A percentile compares a stretch with the other conserved stretches of the same genome.
Evolutionary conservation across 2,888 invertebrate genomes (phyloP).

Genomic region (Clivina fossor): DNA sequence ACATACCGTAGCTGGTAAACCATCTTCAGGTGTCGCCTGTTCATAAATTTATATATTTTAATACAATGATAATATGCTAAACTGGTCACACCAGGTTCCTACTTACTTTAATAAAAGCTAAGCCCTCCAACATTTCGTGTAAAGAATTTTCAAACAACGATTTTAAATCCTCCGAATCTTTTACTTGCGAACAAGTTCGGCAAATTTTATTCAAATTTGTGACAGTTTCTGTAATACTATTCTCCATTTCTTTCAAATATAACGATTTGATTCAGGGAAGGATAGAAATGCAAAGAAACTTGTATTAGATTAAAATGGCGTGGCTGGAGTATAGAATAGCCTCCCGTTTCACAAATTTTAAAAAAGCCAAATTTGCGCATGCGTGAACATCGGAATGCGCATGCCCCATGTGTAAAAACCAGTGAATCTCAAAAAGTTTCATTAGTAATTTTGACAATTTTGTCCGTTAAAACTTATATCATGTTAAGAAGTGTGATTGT

Average conservation of each 20-base stretch:
- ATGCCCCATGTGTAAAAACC: too few relatives aligned
- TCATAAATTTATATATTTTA: too few relatives aligned
- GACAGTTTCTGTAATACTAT: slow-evolving; percentile 33
- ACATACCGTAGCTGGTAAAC: slow-evolving; percentile 48
- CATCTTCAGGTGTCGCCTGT: slow-evolving; percentile 46
- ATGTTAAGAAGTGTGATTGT: too few relatives aligned
- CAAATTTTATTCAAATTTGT: slow-evolving; percentile 47
- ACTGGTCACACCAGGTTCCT: background rate
- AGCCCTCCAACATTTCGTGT: slow-evolving; percentile 41
- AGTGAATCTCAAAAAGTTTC: too few relatives aligned
- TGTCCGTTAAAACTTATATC: too few relatives aligned
- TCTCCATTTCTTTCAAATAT: slow-evolving; percentile 17
- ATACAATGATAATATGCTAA: too few relatives aligned
- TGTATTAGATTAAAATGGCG: slow-evolving; percentile 9
- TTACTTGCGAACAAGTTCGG: slow-evolving; percentile 48
- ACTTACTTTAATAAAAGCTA: slow-evolving; percentile 44
- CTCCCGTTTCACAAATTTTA: too few relatives aligned
- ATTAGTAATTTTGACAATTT: too few relatives aligned
- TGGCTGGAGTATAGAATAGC: too few relatives aligned
- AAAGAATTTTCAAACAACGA: slow-evolving; percentile 45
- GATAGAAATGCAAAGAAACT: slow-evolving; percentile 28
- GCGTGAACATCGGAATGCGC: too few relatives aligned
- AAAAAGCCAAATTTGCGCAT: too few relatives aligned
- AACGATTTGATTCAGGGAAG: background rate
- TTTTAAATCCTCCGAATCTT: slow-evolving; percentile 44